Base-by-base conservation (phyloP, 2,113 vertebrate genomes). In the Melospiza melodia region DNA sequence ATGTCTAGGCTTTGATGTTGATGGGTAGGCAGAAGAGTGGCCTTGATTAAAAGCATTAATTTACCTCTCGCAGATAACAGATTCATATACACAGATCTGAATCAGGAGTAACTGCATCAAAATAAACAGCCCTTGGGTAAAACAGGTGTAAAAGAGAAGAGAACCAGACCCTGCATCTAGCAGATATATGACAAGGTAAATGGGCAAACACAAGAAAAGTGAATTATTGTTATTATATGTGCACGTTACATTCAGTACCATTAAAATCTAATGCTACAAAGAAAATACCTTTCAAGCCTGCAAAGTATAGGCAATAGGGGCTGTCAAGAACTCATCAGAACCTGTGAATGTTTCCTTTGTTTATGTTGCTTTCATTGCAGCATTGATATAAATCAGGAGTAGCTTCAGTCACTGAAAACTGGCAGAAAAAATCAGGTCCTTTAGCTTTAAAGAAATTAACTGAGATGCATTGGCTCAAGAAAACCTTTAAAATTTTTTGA, bases 41-140 rank as follows among this genome's bases (percentile, higher is more conserved):
- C 72, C 95, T 95, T 96, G 92, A 96, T 97, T 96, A 96, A 97
- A 96, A 97, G 94, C 95, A 95, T 92, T 96, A 90, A 95, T 96
- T 97, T 96, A 89, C 92, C 41, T 90, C 83, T 96, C 19, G 44
- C 69, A 84, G 92, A 96, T 89, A 94, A 90, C 89, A 93, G 92
- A 95, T 96, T 96, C 95, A 92, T 93, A 94, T 61, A 92, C 73
- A 79, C 92, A 84, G 88, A 84, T 48, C 94, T 95, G 72, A 95
- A 95, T 87, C 90, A 90, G 71, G 66, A 93, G 76, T 89, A 93
- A 93, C 83, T 90, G 93, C 90, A 90, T 87, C 94, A 90, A 96
- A 97, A 95, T 93, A 93, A 95, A 96, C 88, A 94, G 68, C 77
- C 73, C 66, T 84, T 2, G 11, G 62, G 88, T 93, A 93, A 96